These are phyloP conservation scores for Odontomyia ornata DNA, from an alignment of 2,888 invertebrate genomes.

Conservation along the genomic window DNA sequence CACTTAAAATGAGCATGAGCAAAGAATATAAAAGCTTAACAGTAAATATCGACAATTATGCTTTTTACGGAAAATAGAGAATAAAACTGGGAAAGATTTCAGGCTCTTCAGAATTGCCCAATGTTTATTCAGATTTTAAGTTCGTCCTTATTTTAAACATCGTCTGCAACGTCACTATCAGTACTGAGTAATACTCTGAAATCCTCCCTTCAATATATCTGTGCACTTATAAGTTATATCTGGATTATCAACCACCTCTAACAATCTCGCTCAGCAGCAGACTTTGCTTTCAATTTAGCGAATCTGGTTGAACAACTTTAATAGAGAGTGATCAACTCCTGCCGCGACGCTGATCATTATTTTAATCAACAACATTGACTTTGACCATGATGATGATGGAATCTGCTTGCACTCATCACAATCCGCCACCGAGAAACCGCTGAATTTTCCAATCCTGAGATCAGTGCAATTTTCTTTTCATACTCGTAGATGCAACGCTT, in stretches of 20 bases:
- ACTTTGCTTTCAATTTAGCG: constrained; percentile 8
- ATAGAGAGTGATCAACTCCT: constrained; percentile 13
- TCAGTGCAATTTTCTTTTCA: constrained; percentile 35
- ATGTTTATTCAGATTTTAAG: background rate
- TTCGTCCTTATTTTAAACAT: background rate
- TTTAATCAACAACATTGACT: constrained; percentile 33
- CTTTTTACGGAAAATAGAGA: too few species aligned
- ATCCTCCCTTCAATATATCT: too few species aligned
- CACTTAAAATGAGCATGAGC: too few species aligned
- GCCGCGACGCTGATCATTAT: constrained; percentile 16
- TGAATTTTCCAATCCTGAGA: background rate
- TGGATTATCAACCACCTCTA: too few species aligned
- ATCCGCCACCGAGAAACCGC: background rate
- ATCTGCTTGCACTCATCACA: constrained; percentile 19
- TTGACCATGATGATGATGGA: constrained; percentile 7
- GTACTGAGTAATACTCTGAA: too few species aligned
- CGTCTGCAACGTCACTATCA: too few species aligned
- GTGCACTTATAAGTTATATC: too few species aligned
- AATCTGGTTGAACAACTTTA: constrained; percentile 6
- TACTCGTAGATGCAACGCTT: background rate
- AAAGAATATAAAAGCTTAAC: too few species aligned
- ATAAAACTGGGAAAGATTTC: too few species aligned
- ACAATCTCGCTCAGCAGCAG: background rate
- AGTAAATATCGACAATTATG: too few species aligned
- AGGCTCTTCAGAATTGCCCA: background rate